Evolutionary conservation across 2,888 invertebrate genomes (phyloP).

Genomic region (Corbicula japonica): DNA sequence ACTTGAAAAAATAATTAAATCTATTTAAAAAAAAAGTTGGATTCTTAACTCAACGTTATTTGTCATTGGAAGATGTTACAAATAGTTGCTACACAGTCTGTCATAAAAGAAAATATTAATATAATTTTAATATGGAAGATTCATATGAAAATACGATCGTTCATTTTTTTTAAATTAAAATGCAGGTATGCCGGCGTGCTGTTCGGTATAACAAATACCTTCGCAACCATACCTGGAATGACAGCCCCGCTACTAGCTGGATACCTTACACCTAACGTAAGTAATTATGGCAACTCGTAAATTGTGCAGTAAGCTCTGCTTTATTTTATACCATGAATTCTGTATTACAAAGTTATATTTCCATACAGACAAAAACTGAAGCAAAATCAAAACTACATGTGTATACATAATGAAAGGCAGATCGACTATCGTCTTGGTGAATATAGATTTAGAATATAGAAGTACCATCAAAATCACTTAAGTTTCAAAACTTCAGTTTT

Average conservation of each 20-base stretch:
- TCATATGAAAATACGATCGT: neutral
- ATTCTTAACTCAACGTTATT: neutral
- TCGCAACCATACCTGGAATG: slow-evolving; percentile 84
- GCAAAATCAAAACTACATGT: neutral
- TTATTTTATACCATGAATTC: neutral
- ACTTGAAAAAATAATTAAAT: neutral
- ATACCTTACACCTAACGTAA: slow-evolving; percentile 80
- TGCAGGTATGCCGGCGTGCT: slow-evolving; percentile 81
- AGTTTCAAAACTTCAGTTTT: no score
- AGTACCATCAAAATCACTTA: no score
- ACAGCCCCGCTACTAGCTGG: slow-evolving; percentile 81
- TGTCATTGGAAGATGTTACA: neutral
- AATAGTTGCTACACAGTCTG: neutral
- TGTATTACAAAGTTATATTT: neutral
- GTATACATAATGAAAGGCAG: no score
- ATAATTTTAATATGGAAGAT: neutral
- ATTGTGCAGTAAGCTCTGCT: neutral
- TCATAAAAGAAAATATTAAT: neutral
- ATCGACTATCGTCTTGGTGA: no score
- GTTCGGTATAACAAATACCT: slow-evolving; percentile 82
- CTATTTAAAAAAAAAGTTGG: neutral
- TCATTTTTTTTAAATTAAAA: no score
- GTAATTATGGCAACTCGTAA: slow-evolving; percentile 20
- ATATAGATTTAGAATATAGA: no score
- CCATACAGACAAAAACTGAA: neutral